Percentiles rank a stretch among this genome's conserved stretches.
phyloP scores from a whole-genome alignment of 2,888 invertebrate species.

The Sminthurides aquaticus region DNA sequence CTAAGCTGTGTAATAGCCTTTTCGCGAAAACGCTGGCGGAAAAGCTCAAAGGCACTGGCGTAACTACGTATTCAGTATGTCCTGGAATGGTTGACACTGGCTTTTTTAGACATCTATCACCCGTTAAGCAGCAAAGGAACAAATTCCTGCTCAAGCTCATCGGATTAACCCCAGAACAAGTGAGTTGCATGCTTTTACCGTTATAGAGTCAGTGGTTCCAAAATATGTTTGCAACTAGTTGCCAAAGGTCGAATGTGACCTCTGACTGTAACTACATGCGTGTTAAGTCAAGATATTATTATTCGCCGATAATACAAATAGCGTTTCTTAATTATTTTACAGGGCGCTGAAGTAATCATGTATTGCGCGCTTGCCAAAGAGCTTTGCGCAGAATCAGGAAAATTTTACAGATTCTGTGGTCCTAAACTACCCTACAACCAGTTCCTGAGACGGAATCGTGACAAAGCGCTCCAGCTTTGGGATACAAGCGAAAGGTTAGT shows the following conservation, averaged over 20 bases:
- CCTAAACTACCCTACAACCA: background rate
- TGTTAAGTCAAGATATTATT: no score
- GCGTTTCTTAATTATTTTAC: no score
- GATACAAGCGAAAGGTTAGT: slow-evolving; percentile 14
- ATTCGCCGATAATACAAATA: no score
- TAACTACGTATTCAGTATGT: slow-evolving; percentile 9
- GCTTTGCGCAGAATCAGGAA: slow-evolving; percentile 1
- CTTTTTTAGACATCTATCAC: background rate
- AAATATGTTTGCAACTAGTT: no score
- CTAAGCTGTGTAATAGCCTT: slow-evolving; percentile 9
- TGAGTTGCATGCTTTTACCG: background rate
- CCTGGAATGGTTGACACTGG: background rate
- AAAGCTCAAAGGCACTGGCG: slow-evolving; percentile 7
- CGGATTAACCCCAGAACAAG: slow-evolving; percentile 1
- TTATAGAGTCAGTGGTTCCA: no score
- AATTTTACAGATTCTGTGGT: slow-evolving; percentile 10
- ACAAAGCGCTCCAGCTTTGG: slow-evolving; percentile 1
- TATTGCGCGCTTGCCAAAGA: slow-evolving; percentile 14
- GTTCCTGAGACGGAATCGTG: background rate
- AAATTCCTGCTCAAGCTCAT: background rate
- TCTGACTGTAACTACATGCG: no score
- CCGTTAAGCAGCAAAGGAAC: background rate
- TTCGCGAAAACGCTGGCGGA: slow-evolving; percentile 6
- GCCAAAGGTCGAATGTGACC: no score
- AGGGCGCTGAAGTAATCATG: slow-evolving; percentile 13